Base-by-base conservation (phyloP, 2,888 invertebrate genomes). In the Ormyrus nitidulus region DNA sequence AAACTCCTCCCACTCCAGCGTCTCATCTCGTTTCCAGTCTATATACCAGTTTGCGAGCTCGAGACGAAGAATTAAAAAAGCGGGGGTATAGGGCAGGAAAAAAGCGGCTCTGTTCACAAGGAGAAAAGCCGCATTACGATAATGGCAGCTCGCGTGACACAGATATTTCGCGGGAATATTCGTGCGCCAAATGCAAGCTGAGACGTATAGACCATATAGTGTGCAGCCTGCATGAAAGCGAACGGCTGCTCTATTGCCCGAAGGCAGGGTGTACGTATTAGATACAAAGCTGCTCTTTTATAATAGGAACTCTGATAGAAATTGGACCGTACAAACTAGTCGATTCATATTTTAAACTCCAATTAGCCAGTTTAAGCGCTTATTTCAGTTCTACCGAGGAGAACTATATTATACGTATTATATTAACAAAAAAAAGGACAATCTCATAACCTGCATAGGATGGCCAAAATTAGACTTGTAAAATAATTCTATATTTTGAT, bases 1-100 rank as follows among this genome's bases (percentile, higher is more conserved):
- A 80, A 77, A 80, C 69, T 69, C 56, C 65, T 71, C 11, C 74
- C 48, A 49, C 58, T 19, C 13, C 13, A 48, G 7, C 48, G 19
- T 76, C 66, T 19, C 70, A 58, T 64, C 53, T 71, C 71, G 71
- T 66, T 59, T 72, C 53, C 66, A 48, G 66, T 44, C 46, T 34
- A 49, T 10, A 61, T 53, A 54, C 10, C 64, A n/a, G 49, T 8
- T 59, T 19, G 19, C 19, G 19, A 19, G 19, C 19, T 19, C 19
- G 19, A 19, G 19, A 19, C 19, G 19, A 19, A 1, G 61, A 61
- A 61, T 34, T 8, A 61, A 44, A 61, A 5, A 65, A 51, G 9
- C 7, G 19, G 5, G 19, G 10, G 19, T 13, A 65, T 9, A 46
- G 62, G n/a, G 61, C 19, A 53, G 53, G n/a, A 76, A 76, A 74